Conservation (phyloP, 2,797 vertebrate species). For the Anas bahamensis region DNA sequence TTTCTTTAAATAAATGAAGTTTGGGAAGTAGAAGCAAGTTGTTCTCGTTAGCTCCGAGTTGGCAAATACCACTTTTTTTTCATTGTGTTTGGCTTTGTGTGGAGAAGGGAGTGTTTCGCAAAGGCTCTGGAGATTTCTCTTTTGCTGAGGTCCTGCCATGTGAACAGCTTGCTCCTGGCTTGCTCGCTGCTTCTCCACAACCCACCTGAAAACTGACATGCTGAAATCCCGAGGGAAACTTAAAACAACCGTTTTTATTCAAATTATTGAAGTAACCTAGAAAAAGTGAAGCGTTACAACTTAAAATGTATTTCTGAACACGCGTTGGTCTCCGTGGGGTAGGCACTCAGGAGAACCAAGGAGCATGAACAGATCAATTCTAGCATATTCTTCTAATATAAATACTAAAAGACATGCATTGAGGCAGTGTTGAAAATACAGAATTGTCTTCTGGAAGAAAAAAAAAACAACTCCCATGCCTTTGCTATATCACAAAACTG, state of each 20-base stretch:
- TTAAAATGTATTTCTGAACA: slow-evolving; percentile 68
- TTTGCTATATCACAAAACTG: neutral
- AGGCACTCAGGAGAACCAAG: slow-evolving; percentile 61
- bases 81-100: neutral
- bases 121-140: neutral
- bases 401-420: slow-evolving; percentile 79
- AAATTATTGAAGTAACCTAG: slow-evolving; percentile 66
- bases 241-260: slow-evolving; percentile 76
- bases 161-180: neutral
- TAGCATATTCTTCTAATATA: slow-evolving; percentile 82
- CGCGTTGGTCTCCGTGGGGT: neutral
- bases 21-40: slow-evolving; percentile 7
- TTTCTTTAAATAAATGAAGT: slow-evolving; percentile 77
- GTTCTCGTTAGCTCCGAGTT: slow-evolving; percentile 16
- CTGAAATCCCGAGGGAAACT: slow-evolving; percentile 23
- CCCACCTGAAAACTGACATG: neutral
- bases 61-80: neutral
- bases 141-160: neutral
- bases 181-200: neutral
- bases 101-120: neutral
- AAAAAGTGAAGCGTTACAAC: slow-evolving; percentile 70
- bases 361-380: slow-evolving; percentile 58
- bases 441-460: neutral
- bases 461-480: neutral
- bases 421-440: slow-evolving; percentile 60